Conservation (phyloP, 2,888 invertebrate genomes). For the Nomada goodeniana region DNA sequence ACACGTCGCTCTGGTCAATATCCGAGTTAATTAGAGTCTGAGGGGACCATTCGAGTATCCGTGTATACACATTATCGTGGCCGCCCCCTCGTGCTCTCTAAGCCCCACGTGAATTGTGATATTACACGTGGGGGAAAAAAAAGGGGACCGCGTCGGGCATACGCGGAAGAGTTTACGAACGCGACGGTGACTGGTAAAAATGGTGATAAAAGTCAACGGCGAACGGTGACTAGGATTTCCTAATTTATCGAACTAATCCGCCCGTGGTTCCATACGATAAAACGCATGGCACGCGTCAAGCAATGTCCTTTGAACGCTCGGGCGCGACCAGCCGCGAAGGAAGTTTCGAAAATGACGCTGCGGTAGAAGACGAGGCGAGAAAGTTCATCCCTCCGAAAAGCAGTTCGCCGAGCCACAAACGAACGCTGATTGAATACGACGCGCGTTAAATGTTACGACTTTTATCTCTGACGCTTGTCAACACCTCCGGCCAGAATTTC, state of each 20-base stretch:
- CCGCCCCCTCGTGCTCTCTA: slow-evolving; percentile 7
- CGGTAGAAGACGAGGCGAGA: not conserved
- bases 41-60: slow-evolving; percentile 65
- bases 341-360: not conserved
- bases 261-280: too few species aligned
- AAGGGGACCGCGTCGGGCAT: not conserved
- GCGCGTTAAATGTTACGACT: slow-evolving; percentile 46
- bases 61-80: slow-evolving; percentile 50
- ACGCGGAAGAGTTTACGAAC: slow-evolving; percentile 39
- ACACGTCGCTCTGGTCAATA: slow-evolving; percentile 66
- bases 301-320: too few species aligned
- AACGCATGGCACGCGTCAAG: too few species aligned
- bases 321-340: not conserved
- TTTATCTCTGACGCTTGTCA: slow-evolving; percentile 28
- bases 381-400: not conserved
- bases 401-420: slow-evolving; percentile 35
- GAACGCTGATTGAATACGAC: slow-evolving; percentile 49
- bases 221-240: not conserved
- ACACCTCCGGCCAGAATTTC: slow-evolving; percentile 24
- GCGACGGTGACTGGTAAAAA: slow-evolving; percentile 11
- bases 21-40: slow-evolving; percentile 74
- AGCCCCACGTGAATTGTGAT: slow-evolving; percentile 47
- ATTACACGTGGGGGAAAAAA: slow-evolving; percentile 31
- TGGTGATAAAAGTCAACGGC: slow-evolving; percentile 32
- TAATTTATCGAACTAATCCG: too few species aligned